These are phyloP conservation scores for Drosophila tani DNA, from an alignment of 1,140 invertebrate species.

Conservation along the genomic window DNA sequence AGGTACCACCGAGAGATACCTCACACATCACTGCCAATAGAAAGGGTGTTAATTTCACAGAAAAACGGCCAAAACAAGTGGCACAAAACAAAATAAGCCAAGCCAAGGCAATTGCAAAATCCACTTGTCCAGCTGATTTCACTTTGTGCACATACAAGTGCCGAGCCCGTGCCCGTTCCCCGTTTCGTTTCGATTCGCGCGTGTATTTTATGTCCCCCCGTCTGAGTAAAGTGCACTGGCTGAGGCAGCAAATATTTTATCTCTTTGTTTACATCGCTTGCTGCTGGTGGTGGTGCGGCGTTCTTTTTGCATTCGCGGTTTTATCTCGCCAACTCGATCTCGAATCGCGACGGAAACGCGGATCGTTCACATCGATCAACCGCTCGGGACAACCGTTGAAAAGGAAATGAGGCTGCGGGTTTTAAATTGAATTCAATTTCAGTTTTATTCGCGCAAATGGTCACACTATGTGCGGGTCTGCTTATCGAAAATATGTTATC, in stretches of 20 bases:
- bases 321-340: constrained; percentile 31
- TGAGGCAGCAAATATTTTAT: constrained; percentile 1
- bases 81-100: constrained; percentile 48
- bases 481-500: constrained; percentile 1
- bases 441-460: constrained; percentile 6
- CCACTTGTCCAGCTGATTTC: constrained; percentile 51
- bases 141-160: constrained; percentile 41
- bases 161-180: background rate
- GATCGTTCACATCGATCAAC: constrained; percentile 19
- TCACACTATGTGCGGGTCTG: background rate
- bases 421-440: constrained; percentile 31
- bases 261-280: constrained; percentile 46
- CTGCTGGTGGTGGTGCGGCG: constrained; percentile 6
- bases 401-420: constrained; percentile 18
- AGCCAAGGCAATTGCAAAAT: constrained; percentile 53
- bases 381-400: constrained; percentile 46
- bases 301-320: constrained; percentile 39
- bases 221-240: constrained; percentile 20
- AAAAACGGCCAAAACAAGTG: constrained; percentile 25
- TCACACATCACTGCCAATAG: constrained; percentile 27
- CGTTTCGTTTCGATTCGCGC: constrained; percentile 17
- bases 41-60: constrained; percentile 73
- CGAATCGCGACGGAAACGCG: constrained; percentile 11
- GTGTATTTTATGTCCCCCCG: constrained; percentile 4
- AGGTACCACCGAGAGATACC: constrained; percentile 9